A percentile compares a stretch with the other conserved stretches of the same genome.
Evolutionary conservation across 2,113 vertebrate species (phyloP).

Genomic region (Cettia cetti): DNA sequence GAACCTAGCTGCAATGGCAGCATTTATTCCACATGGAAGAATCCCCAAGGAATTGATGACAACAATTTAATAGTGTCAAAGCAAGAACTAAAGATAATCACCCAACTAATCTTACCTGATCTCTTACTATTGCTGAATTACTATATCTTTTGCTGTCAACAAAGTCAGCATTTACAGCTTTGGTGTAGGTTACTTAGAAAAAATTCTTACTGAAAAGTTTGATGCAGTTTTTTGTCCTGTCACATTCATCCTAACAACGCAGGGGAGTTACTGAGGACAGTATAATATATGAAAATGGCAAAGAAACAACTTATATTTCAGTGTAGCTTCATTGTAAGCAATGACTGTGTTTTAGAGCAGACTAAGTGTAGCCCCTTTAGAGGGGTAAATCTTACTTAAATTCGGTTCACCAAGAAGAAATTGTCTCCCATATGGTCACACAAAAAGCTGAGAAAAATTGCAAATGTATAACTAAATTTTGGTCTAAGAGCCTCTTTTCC

Average conservation of each 20-base stretch:
- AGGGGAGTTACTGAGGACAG: not conserved
- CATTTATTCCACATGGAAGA: not conserved
- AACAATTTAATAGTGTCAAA: not conserved
- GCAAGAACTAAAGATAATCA: not conserved
- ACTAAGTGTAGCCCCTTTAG: not conserved
- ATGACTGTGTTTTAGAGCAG: not conserved
- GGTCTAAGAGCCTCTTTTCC: not conserved
- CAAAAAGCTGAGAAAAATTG: not conserved
- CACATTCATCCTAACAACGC: not conserved
- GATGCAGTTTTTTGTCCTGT: not conserved
- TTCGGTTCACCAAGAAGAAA: not conserved
- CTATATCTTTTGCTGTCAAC: not conserved
- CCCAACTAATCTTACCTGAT: not conserved
- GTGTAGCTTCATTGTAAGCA: not conserved
- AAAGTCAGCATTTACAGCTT: not conserved
- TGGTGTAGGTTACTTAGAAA: not conserved
- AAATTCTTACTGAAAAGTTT: not conserved
- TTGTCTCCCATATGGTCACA: not conserved
- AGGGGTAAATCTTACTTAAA: not conserved
- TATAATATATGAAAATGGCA: not conserved
- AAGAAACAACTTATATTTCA: not conserved
- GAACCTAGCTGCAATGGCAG: not conserved
- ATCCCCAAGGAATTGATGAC: not conserved
- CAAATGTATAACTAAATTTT: not conserved
- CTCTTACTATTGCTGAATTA: not conserved